Base-by-base conservation (phyloP, 2,113 vertebrate genomes). In the Pseudorhombus dupliciocellatus region DNA sequence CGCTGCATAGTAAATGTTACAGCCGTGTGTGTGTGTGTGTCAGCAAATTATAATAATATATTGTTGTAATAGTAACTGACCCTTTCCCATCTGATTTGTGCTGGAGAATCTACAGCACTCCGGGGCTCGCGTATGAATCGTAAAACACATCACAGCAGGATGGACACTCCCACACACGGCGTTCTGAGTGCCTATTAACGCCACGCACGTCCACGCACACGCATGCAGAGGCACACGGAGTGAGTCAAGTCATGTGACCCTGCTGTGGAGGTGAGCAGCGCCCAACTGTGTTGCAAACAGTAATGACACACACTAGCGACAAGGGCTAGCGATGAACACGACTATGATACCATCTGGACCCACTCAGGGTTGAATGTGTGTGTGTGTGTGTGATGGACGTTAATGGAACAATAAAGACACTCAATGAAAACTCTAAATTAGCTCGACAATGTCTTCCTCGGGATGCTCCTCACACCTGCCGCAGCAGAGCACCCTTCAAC, bases 341-440 rank as follows among this genome's bases (percentile, higher is more conserved):
- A 52, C 30, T 22, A 46, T 64, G 55, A 46, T 4, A 66, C 25
- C 51, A 37, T 66, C 21, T 34, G 59, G 28, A 62, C 31, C n/a
- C 57, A 50, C 46, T 69, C 44, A 48, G 20, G 53, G 31, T 25
- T 63, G 69, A 55, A 67, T 70, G 42, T 46, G 37, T 40, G 37
- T 44, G 42, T 44, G 42, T 44, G 54, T 60, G 50, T 51, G 1
- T 61, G 58, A 55, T 64, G 54, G 53, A 51, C 66, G 51, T 34
- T 88, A 84, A 86, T 68, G 65, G 60, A 55, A 74, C 67, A 58
- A 55, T 85, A 72, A 76, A 77, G 54, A 59, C 63, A 40, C 52
- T 52, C 67, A 85, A 87, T 84, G 68, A 85, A 80, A 84, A 61
- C 72, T 48, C 81, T 84, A 74, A 87, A 88, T 86, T 59, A 78